Evolutionary conservation across 2,113 vertebrate species (phyloP).

Genomic region (Pelvicachromis taeniatus): DNA sequence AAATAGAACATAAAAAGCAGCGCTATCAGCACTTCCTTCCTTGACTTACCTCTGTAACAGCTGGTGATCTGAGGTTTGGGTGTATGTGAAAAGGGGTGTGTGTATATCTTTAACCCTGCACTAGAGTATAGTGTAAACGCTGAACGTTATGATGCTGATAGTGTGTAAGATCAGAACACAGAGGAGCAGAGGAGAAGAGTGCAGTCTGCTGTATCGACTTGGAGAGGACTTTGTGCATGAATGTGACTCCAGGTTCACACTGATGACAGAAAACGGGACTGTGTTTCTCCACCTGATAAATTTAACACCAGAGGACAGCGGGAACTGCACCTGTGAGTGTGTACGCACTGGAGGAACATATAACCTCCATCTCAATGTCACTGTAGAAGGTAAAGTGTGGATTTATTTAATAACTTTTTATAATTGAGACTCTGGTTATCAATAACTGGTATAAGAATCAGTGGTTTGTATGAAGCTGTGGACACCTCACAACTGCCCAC

Average conservation of each 20-base stretch:
- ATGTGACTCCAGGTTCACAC: neutral
- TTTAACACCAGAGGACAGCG: neutral
- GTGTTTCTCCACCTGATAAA: neutral
- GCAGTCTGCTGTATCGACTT: fast-evolving
- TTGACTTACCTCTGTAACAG: neutral
- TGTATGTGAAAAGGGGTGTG: fast-evolving
- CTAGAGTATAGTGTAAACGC: fast-evolving
- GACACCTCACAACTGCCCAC: neutral
- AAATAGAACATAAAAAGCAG: fast-evolving
- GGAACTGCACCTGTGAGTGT: neutral
- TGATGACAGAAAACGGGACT: fast-evolving
- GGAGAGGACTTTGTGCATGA: fast-evolving
- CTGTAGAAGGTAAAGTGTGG: neutral
- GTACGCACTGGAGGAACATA: fast-evolving
- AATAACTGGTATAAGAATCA: fast-evolving
- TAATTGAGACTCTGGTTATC: fast-evolving
- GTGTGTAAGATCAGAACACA: neutral
- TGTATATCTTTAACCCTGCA: fast-evolving
- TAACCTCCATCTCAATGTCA: fast-evolving
- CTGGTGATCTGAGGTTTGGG: neutral
- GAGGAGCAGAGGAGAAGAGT: neutral
- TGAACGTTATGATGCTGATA: fast-evolving
- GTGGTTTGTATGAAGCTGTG: neutral
- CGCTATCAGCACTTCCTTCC: neutral
- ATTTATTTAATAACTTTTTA: neutral